Base-by-base conservation (phyloP, 2,888 invertebrate genomes). In the Catonia carolina region DNA sequence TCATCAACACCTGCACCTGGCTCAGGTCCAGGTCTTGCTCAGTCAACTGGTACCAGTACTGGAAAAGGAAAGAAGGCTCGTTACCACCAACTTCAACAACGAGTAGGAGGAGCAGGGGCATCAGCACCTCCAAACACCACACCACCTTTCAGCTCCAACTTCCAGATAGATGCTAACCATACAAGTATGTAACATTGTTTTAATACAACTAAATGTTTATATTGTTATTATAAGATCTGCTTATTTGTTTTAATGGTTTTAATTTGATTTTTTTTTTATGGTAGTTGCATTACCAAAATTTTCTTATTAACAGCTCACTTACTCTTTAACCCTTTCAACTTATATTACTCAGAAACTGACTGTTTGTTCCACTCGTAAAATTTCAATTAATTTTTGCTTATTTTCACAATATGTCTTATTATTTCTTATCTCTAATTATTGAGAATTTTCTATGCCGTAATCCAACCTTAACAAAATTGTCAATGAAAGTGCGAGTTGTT, bases 21-120 rank as follows among this genome's bases (percentile, higher is more conserved):
- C 23, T 35, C 60, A 20, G 55, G 68, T 4, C 67, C 71, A 17
- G 63, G 69, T 5, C 65, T 68, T 5, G 39, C 12, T 14, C 1
- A 8, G 8, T 8, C 52, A 14, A 12, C 41, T 52, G 39, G n/a
- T n/a, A 14, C 52, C 8, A 17, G 20, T 36, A 55, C 61, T 15
- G 52, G 39, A 35, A 74, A 73, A 61, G 71, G 72, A 10, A 74
- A 74, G 62, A 73, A 74, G 60, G 69, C 71, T 2, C 67, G 73
- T 58, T 73, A 72, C 59, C 74, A 73, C 52, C 62, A 53, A n/a
- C 51, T 47, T 17, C 39, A 17, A 6, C 39, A 37, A 14, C 17
- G 39, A 4, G n/a, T n/a, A n/a, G 39, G 14, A 42, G 3, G 42
- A 22, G 7, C 42, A 42, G 36, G 45, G 1, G 53, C 53, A 12